Conservation (phyloP, 2,797 vertebrate genomes). For the Hafferia zeledoni region DNA sequence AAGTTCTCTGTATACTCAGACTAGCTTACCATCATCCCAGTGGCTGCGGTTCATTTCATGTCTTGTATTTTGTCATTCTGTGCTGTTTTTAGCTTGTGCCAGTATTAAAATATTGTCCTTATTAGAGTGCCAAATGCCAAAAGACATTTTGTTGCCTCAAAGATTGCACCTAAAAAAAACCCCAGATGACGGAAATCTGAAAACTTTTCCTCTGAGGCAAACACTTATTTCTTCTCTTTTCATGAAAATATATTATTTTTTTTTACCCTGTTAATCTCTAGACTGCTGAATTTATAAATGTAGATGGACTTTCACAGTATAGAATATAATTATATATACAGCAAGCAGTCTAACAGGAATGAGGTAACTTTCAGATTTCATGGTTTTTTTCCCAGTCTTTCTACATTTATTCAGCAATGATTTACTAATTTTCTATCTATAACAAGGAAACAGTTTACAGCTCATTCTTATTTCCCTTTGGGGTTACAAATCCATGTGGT, state of each 20-base stretch:
- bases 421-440: conserved; percentile 67
- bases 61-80: conserved; percentile 66
- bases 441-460: conserved; percentile 49
- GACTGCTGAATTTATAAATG: conserved; percentile 71
- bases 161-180: conserved; percentile 42
- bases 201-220: conserved; percentile 59
- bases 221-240: conserved; percentile 57
- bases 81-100: conserved; percentile 77
- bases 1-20: conserved; percentile 5
- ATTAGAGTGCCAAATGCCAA: conserved; percentile 77
- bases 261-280: conserved; percentile 46
- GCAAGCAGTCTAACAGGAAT: conserved; percentile 66
- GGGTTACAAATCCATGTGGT: conserved; percentile 14
- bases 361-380: conserved; percentile 63
- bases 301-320: conserved; percentile 58
- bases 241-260: conserved; percentile 54
- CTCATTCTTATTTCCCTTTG: conserved; percentile 14
- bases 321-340: conserved; percentile 52
- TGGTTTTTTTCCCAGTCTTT: conserved; percentile 58
- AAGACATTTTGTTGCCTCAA: conserved; percentile 55
- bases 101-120: conserved; percentile 77
- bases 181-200: background rate
- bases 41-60: conserved; percentile 52
- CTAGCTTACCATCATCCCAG: conserved; percentile 31
- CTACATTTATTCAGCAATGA: conserved; percentile 71